A percentile compares a stretch with the other conserved stretches of the same genome.
These are phyloP conservation scores for Sarcophaga variegata DNA, from an alignment of 2,888 invertebrate genomes.

Conservation along the genomic window DNA sequence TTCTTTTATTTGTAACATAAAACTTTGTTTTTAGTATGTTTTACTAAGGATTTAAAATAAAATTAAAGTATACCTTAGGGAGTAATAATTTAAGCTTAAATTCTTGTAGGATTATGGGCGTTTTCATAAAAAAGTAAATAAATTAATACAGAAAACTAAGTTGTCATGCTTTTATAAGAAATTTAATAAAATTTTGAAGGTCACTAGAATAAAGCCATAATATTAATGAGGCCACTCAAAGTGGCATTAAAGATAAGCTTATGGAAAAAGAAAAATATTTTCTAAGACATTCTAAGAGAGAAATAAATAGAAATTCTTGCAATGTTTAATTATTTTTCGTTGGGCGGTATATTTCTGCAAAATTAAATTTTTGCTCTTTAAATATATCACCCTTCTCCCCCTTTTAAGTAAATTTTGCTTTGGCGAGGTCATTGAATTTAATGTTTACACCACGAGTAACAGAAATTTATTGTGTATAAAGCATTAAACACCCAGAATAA, in stretches of 20 bases:
- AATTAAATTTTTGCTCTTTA: no score
- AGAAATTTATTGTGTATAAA: not conserved
- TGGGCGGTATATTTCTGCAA: no score
- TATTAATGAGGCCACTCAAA: not conserved
- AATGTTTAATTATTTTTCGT: no score
- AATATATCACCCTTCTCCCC: no score
- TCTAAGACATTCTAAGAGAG: not conserved
- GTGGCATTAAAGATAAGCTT: not conserved
- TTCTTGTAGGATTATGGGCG: constrained; percentile 12
- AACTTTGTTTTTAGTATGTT: constrained; percentile 5
- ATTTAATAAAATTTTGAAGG: not conserved
- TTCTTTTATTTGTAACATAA: not conserved
- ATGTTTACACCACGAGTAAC: constrained; percentile 27
- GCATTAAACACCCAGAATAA: constrained; percentile 1
- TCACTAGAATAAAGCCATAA: not conserved
- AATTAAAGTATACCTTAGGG: constrained; percentile 35
- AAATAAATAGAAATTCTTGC: no score
- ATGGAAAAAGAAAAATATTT: not conserved
- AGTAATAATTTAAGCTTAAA: constrained; percentile 21
- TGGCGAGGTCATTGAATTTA: constrained; percentile 32
- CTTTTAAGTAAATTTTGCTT: no score
- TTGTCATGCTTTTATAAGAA: not conserved
- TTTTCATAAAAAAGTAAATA: not conserved
- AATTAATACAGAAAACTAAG: not conserved
- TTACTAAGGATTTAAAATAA: constrained; percentile 29